Evolutionary conservation across 2,888 invertebrate genomes (phyloP).

Genomic region (Notodonta dromedarius): DNA sequence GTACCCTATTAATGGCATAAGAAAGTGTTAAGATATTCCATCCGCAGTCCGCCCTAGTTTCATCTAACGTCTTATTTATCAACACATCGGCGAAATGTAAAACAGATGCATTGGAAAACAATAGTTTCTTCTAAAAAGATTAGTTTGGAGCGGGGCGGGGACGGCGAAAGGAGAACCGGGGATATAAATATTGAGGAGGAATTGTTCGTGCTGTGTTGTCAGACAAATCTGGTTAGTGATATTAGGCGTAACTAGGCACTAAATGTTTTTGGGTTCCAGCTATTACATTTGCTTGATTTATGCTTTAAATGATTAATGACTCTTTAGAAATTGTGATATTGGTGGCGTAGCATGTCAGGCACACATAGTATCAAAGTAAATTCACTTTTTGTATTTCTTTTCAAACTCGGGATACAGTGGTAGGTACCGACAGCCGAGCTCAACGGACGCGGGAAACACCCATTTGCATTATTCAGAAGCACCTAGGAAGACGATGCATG

Average conservation of each 20-base stretch:
- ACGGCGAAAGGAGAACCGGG: neutral
- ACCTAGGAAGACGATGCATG: slow-evolving; percentile 61
- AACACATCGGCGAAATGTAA: slow-evolving; percentile 30
- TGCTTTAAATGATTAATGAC: too few relatives aligned
- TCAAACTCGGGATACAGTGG: slow-evolving; percentile 10
- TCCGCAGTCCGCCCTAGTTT: slow-evolving; percentile 14
- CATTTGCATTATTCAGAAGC: slow-evolving; percentile 66
- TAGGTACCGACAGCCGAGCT: slow-evolving; percentile 11
- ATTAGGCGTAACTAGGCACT: too few relatives aligned
- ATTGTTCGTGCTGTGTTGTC: too few relatives aligned
- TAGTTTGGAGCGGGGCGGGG: slow-evolving; percentile 5
- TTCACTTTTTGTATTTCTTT: neutral
- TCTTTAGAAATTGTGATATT: too few relatives aligned
- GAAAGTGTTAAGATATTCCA: slow-evolving; percentile 14
- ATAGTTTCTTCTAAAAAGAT: slow-evolving; percentile 28
- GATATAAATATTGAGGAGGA: too few relatives aligned
- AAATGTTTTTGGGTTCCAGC: too few relatives aligned
- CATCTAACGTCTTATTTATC: slow-evolving; percentile 23
- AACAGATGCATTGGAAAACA: slow-evolving; percentile 34
- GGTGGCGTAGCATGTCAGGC: too few relatives aligned
- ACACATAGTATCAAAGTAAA: too few relatives aligned
- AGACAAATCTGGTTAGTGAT: too few relatives aligned
- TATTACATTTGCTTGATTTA: too few relatives aligned
- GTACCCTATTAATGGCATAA: neutral
- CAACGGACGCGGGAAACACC: slow-evolving; percentile 40